Evolutionary conservation across 2,113 vertebrate species (phyloP).

Genomic region (Mastomys natalensis): DNA sequence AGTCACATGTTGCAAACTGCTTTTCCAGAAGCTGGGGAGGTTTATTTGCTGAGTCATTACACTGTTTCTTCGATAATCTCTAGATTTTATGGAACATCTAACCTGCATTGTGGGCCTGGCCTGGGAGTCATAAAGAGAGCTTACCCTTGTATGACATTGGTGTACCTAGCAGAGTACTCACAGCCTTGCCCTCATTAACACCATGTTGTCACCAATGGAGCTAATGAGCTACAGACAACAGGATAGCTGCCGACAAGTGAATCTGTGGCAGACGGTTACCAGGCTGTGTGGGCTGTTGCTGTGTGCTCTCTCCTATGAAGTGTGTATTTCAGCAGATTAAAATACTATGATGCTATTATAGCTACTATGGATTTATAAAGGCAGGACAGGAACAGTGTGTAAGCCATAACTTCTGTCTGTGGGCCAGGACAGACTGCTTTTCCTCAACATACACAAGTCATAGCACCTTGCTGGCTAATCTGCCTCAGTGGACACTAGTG

Average conservation of each 20-base stretch:
- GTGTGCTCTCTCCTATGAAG: background rate
- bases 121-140: background rate
- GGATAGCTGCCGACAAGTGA: conserved; percentile 58
- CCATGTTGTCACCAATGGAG: conserved; percentile 34
- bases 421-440: background rate
- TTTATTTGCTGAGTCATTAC: background rate
- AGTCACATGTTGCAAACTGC: background rate
- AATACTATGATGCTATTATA: conserved; percentile 52
- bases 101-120: background rate
- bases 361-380: conserved; percentile 39
- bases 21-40: background rate
- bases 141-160: background rate
- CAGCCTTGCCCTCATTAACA: conserved; percentile 48
- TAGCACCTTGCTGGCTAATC: background rate
- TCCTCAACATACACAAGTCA: background rate
- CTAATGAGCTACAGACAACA: conserved; percentile 54
- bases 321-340: conserved; percentile 65
- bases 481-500: background rate
- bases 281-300: background rate
- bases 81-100: background rate
- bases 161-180: conserved; percentile 5
- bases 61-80: background rate
- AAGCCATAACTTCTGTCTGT: background rate
- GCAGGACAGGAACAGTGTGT: background rate
- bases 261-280: conserved; percentile 40